Evolutionary conservation across 2,797 vertebrate genomes (phyloP).

Genomic region (Rhinichthys osculus): DNA sequence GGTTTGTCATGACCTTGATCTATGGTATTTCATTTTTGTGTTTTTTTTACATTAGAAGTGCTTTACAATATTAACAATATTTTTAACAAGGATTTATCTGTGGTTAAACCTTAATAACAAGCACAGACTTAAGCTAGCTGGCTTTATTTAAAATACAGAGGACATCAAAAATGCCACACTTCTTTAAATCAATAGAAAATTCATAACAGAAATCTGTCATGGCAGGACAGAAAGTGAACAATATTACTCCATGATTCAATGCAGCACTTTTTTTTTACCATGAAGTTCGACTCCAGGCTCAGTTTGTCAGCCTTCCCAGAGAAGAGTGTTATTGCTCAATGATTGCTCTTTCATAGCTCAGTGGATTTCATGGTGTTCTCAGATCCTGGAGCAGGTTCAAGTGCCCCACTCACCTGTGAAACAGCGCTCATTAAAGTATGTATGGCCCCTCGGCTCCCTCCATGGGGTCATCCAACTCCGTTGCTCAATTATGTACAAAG

Average conservation of each 20-base stretch:
- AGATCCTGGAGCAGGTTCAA: conserved; percentile 29
- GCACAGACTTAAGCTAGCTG: neutral
- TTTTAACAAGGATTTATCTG: neutral
- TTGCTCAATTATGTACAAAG: conserved; percentile 62
- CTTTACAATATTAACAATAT: neutral
- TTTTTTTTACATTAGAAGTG: neutral
- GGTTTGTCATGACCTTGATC: conserved; percentile 45
- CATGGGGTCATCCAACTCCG: conserved; percentile 56
- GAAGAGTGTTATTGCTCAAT: neutral
- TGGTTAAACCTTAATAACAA: neutral
- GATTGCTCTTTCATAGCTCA: neutral
- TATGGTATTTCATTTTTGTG: conserved; percentile 23
- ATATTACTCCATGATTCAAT: neutral
- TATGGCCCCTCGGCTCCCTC: conserved; percentile 43
- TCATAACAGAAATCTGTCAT: neutral
- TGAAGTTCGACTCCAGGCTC: neutral
- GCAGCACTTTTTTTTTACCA: neutral
- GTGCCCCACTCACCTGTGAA: conserved; percentile 48
- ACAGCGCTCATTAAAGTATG: conserved; percentile 62
- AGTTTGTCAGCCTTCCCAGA: neutral
- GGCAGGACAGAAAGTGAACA: neutral
- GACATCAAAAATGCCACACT: neutral
- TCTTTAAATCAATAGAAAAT: neutral
- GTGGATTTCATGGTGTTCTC: conserved; percentile 2
- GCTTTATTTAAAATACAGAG: conserved; percentile 11